These are phyloP conservation scores for Octopus sinensis DNA, from an alignment of 1,140 invertebrate genomes.

Conservation along the genomic window DNA sequence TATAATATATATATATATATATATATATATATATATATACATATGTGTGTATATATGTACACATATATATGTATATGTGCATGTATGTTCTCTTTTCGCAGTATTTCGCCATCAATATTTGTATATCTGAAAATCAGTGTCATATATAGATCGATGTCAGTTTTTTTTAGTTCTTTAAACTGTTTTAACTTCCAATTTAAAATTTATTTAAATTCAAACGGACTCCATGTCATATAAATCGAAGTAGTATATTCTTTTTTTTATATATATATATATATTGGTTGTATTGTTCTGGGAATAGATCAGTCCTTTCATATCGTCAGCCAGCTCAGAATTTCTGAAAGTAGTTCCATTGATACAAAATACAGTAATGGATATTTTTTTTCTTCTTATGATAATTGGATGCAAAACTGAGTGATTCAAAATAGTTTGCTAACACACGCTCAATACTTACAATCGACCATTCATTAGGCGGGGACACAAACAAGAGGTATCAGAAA, in stretches of 20 bases:
- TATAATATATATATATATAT: no score
- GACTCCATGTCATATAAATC: neutral
- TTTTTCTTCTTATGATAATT: neutral
- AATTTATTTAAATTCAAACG: neutral
- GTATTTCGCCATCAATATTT: no score
- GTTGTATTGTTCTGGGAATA: neutral
- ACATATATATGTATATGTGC: no score
- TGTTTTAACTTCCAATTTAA: no score
- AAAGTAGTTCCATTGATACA: neutral
- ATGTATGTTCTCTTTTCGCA: no score
- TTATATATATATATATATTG: neutral
- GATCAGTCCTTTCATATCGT: neutral
- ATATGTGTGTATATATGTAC: no score
- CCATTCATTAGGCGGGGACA: neutral
- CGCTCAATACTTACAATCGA: neutral
- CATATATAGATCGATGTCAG: no score
- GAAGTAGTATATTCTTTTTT: neutral
- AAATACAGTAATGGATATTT: neutral
- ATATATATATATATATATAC: no score
- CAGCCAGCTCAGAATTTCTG: neutral
- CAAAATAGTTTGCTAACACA: slow-evolving; percentile 1
- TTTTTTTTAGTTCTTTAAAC: no score
- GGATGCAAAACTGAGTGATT: slow-evolving; percentile 1
- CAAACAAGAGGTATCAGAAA: neutral
- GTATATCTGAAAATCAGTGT: no score